Conservation (phyloP, 2,888 invertebrate genomes). For the Scaptomyza reducta region DNA sequence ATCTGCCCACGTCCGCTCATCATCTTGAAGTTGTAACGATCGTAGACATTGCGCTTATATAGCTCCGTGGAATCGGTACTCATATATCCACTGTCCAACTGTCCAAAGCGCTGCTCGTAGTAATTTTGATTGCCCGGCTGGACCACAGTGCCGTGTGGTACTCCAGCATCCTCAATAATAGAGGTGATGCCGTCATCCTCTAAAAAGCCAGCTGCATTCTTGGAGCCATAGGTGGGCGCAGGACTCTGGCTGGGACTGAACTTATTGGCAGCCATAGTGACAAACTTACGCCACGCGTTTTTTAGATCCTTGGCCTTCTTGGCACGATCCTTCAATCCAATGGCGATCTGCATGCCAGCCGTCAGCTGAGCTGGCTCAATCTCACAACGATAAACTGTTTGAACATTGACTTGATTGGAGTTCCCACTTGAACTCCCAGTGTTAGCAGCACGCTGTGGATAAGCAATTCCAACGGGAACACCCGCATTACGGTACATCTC, state of each 20-base stretch:
- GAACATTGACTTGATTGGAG: slow-evolving; percentile 66
- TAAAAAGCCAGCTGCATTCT: slow-evolving; percentile 66
- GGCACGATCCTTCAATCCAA: slow-evolving; percentile 83
- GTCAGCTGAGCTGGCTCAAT: slow-evolving; percentile 82
- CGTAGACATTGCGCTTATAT: slow-evolving; percentile 85
- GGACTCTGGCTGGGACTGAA: slow-evolving; percentile 83
- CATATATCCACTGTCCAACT: slow-evolving; percentile 93
- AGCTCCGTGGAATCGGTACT: slow-evolving; percentile 91
- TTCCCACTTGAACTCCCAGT: slow-evolving; percentile 45
- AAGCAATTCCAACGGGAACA: slow-evolving; percentile 82
- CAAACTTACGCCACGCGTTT: slow-evolving; percentile 84
- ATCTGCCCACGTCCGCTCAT: slow-evolving; percentile 78
- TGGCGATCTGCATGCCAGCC: slow-evolving; percentile 84
- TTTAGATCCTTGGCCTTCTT: slow-evolving; percentile 84
- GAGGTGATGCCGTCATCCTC: slow-evolving; percentile 84
- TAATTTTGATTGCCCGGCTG: slow-evolving; percentile 80
- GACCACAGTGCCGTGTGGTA: slow-evolving; percentile 57
- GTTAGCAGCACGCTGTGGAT: slow-evolving; percentile 78
- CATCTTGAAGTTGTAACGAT: slow-evolving; percentile 83
- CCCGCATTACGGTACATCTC: slow-evolving; percentile 83
- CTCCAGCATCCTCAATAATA: slow-evolving; percentile 80
- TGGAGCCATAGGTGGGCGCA: slow-evolving; percentile 79
- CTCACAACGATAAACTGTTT: slow-evolving; percentile 84
- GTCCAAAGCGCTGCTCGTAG: slow-evolving; percentile 83
- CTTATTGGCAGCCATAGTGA: slow-evolving; percentile 84